Conservation (phyloP, 2,113 vertebrate species). For the Parus major region DNA sequence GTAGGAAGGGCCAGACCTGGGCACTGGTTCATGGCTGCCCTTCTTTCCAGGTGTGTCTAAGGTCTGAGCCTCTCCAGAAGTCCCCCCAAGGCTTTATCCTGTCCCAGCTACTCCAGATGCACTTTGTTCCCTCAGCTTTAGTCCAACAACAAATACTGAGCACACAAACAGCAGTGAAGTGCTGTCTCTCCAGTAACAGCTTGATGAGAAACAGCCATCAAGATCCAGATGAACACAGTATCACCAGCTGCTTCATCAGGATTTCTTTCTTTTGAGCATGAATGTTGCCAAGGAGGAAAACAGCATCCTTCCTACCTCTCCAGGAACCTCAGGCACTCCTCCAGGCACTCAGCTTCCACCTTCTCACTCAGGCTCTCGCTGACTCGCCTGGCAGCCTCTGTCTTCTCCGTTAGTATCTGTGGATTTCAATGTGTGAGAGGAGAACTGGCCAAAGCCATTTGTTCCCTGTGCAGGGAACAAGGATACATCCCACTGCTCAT, state of each 20-base stretch:
- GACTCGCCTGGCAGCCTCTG: background rate
- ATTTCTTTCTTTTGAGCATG: background rate
- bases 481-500: background rate
- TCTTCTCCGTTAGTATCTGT: constrained; percentile 36
- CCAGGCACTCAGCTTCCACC: constrained; percentile 40
- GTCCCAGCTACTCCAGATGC: background rate
- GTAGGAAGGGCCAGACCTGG: background rate
- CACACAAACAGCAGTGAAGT: background rate
- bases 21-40: background rate
- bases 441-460: background rate
- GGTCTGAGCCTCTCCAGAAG: background rate
- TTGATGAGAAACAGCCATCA: background rate
- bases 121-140: background rate
- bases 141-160: background rate
- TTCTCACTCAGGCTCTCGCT: background rate
- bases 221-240: background rate
- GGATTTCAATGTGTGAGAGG: background rate
- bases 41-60: background rate
- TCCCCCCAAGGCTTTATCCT: background rate
- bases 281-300: background rate
- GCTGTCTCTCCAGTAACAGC: background rate
- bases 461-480: background rate
- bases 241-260: background rate
- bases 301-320: constrained; percentile 30
- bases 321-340: constrained; percentile 42